Percentiles rank a stretch among this genome's conserved stretches.
These are phyloP conservation scores for Notothenia coriiceps DNA, from an alignment of 2,113 vertebrate species.

Conservation along the genomic window DNA sequence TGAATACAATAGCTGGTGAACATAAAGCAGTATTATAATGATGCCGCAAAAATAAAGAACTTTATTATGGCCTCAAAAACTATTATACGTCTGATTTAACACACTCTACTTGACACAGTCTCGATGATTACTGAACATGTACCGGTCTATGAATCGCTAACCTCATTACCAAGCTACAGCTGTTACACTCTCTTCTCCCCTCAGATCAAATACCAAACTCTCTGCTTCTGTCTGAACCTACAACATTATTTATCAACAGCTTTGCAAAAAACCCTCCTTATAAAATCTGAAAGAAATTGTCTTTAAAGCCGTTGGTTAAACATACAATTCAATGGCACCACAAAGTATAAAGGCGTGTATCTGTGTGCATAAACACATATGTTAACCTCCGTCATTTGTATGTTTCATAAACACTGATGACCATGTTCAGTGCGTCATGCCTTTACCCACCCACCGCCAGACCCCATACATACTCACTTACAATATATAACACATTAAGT, in stretches of 20 bases:
- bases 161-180: not conserved
- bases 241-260: not conserved
- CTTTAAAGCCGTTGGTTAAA: not conserved
- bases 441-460: not conserved
- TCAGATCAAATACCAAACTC: not conserved
- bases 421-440: not conserved
- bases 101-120: not conserved
- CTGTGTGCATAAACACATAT: no score
- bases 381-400: not conserved
- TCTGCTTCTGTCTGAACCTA: not conserved
- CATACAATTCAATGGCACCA: no score
- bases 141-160: not conserved
- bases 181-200: not conserved
- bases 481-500: not conserved
- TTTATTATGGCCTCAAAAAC: not conserved
- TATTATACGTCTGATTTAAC: not conserved
- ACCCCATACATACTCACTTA: no score
- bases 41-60: not conserved
- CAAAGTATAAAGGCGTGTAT: no score
- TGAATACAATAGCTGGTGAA: not conserved
- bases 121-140: not conserved
- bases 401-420: not conserved
- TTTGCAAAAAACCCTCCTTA: not conserved
- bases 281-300: not conserved
- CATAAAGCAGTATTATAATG: not conserved